These are phyloP conservation scores for Leptopilina myrica DNA, from an alignment of 2,888 invertebrate genomes.

Conservation along the genomic window DNA sequence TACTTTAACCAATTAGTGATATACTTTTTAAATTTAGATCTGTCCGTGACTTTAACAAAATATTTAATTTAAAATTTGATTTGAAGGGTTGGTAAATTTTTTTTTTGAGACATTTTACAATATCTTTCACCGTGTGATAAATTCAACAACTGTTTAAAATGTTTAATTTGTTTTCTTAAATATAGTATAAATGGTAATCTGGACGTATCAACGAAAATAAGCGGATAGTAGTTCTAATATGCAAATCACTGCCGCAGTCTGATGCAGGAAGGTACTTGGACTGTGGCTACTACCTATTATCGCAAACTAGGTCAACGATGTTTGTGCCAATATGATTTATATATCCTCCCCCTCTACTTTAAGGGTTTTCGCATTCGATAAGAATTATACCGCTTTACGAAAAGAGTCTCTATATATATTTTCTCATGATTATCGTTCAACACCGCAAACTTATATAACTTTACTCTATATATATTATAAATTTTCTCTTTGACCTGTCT, in stretches of 20 bases:
- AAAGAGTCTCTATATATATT: background rate
- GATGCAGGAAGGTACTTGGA: conserved; percentile 48
- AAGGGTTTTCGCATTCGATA: background rate
- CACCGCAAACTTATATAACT: background rate
- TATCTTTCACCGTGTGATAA: too few relatives aligned
- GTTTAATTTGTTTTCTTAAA: conserved; percentile 54
- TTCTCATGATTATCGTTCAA: background rate
- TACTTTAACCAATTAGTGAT: too few relatives aligned
- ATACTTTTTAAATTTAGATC: too few relatives aligned
- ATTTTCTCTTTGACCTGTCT: too few relatives aligned
- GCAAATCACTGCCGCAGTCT: conserved; percentile 59
- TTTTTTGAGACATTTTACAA: too few relatives aligned
- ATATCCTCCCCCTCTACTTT: background rate
- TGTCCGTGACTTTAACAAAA: too few relatives aligned
- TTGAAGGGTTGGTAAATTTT: too few relatives aligned
- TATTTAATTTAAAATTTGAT: too few relatives aligned
- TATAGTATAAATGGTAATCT: conserved; percentile 45
- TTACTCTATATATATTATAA: too few relatives aligned
- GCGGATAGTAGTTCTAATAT: conserved; percentile 51
- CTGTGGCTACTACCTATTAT: conserved; percentile 47
- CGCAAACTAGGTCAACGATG: conserved; percentile 64
- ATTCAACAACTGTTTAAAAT: background rate
- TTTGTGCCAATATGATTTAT: conserved; percentile 56
- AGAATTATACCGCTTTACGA: conserved; percentile 14
- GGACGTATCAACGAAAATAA: conserved; percentile 43